phyloP scores from a whole-genome alignment of 2,888 invertebrate genomes.

The Epiblema foenella region DNA sequence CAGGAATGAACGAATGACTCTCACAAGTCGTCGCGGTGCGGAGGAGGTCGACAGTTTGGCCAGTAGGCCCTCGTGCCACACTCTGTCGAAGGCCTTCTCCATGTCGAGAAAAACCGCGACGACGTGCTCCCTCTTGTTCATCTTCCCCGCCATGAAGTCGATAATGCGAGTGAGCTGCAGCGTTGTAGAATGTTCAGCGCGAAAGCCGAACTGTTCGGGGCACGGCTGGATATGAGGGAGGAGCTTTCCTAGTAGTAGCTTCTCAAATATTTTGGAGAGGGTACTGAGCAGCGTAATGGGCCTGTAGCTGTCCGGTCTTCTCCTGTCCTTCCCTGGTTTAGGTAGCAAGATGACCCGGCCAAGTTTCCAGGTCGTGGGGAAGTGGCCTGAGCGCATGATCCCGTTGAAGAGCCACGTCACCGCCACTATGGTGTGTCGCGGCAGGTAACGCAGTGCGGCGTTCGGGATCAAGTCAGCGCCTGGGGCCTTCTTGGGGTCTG shows the following conservation, averaged over 20 bases:
- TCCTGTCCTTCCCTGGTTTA: slow-evolving; percentile 31
- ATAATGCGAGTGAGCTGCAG: slow-evolving; percentile 27
- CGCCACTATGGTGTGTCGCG: slow-evolving; percentile 9
- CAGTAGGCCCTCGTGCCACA: slow-evolving; percentile 29
- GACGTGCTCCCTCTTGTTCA: background rate
- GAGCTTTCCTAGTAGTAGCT: slow-evolving; percentile 12
- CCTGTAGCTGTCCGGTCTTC: slow-evolving; percentile 21
- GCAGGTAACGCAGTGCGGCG: background rate
- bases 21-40: background rate
- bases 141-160: background rate
- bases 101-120: background rate
- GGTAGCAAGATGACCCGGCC: slow-evolving; percentile 39
- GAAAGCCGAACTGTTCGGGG: slow-evolving; percentile 29
- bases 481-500: slow-evolving; percentile 15
- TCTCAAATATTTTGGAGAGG: slow-evolving; percentile 30
- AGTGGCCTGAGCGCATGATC: slow-evolving; percentile 32
- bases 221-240: slow-evolving; percentile 9
- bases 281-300: slow-evolving; percentile 25
- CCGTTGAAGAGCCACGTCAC: slow-evolving; percentile 17
- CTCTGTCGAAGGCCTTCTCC: background rate
- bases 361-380: slow-evolving; percentile 25
- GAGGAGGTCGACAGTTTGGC: slow-evolving; percentile 20
- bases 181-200: slow-evolving; percentile 24
- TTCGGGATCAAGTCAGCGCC: slow-evolving; percentile 22
- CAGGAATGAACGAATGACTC: background rate